phyloP scores from a whole-genome alignment of 2,888 invertebrate genomes.

The Drosophila putrida region DNA sequence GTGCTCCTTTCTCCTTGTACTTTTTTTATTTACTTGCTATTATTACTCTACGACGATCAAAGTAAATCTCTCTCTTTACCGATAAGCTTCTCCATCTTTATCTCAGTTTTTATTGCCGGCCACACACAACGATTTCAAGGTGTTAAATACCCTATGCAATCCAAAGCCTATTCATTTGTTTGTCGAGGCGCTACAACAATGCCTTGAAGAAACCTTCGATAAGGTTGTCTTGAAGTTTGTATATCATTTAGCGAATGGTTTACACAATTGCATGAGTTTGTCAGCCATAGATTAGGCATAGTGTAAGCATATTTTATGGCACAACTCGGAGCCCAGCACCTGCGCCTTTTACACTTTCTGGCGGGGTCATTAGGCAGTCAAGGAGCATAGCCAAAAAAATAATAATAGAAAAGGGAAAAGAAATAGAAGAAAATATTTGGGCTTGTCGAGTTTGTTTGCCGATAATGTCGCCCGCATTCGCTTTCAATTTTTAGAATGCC shows the following conservation, averaged over 20 bases:
- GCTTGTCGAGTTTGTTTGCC: conserved; percentile 43
- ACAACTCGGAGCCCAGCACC: conserved; percentile 50
- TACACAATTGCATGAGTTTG: conserved; percentile 27
- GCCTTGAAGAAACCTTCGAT: conserved; percentile 37
- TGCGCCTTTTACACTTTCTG: conserved; percentile 60
- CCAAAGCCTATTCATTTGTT: conserved; percentile 19
- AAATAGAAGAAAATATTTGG: conserved; percentile 15
- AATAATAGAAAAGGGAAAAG: background rate
- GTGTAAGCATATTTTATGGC: conserved; percentile 67
- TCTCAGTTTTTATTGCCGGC: conserved; percentile 27
- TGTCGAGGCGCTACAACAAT: conserved; percentile 10
- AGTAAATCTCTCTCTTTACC: conserved; percentile 3
- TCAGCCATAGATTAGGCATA: conserved; percentile 70
- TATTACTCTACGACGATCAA: conserved; percentile 4
- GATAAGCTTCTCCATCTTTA: conserved; percentile 15
- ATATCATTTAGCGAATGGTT: conserved; percentile 46
- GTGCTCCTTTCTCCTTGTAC: background rate
- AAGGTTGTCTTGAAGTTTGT: conserved; percentile 59
- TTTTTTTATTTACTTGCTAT: background rate
- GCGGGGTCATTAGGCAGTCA: conserved; percentile 70
- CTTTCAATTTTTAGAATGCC: conserved; percentile 57
- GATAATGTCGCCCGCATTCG: conserved; percentile 66
- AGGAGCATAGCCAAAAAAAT: conserved; percentile 45
- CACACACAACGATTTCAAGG: conserved; percentile 61
- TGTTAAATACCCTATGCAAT: conserved; percentile 58